Evolutionary conservation across 2,888 invertebrate species (phyloP), one percentile per base, ranked within the genome.

Genomic region (Yponomeuta cagnagella): DNA sequence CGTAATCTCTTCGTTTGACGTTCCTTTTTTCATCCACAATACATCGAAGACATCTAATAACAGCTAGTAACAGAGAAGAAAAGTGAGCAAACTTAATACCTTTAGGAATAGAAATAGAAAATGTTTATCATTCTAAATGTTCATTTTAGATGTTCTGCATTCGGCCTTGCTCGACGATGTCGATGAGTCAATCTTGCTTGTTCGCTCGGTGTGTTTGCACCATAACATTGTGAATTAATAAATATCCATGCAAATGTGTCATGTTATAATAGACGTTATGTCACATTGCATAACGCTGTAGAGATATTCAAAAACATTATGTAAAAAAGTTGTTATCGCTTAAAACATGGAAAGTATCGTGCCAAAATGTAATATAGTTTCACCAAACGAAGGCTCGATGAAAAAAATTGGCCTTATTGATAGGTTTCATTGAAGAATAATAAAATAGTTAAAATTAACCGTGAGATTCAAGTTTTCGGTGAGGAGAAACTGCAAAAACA

Each of bases 321-420:
- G 71, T 75, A 74, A 75, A 72, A 33, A 70, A 58, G 68, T 70
- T 72, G 74, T 74, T 75, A 75, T 73, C 63, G 71, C 70, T 69
- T 68, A 58, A 71, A 67, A 70, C 75, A 74, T 74, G 74, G 73
- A 73, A 73, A 73, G 65, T 67, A 4, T 58, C 68, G 74, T 73
- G 72, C 74, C 73, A 73, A 76, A 76, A 74, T 70, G 70, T 71
- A 63, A 33, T 70, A 70, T 69, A 10, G 48, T 12, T 69, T 9
- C 33, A 58, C 52, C 52, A 15, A 58, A 15, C 15, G 52, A 0
- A 58, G 52, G 52, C 15, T 58, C 15, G 12, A 15, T 15, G 52
- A 15, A 58, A 15, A 3, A 15, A 58, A 8, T 58, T 10, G 52
- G 52, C 15, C 2, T 4, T 58, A 58, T 58, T 58, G 52, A 58